phyloP scores from a whole-genome alignment of 92 coral and sea anemone species.

The Palythoa caribaeorum region DNA sequence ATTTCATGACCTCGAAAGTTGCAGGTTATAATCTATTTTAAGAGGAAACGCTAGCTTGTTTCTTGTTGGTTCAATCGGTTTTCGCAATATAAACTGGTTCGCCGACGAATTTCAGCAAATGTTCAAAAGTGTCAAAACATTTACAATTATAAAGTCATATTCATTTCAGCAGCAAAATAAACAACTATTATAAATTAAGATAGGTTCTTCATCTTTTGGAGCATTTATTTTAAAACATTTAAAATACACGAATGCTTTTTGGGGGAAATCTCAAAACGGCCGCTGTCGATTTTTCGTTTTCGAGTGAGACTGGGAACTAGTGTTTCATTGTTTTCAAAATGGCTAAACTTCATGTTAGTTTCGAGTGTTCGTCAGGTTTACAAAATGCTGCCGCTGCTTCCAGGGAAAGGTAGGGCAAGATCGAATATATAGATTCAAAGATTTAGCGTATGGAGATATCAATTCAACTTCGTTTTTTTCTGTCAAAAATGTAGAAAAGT shows the following conservation, averaged over 20 bases:
- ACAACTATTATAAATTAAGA: not conserved
- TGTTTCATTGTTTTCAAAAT: slow-evolving; percentile 74
- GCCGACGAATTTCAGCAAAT: not conserved
- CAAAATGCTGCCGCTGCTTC: slow-evolving; percentile 65
- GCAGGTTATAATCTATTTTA: not conserved
- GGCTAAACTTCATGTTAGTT: slow-evolving; percentile 79
- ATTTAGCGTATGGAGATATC: not conserved
- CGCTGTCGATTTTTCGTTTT: no score
- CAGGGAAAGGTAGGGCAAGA: slow-evolving; percentile 72
- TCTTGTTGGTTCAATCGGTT: not conserved
- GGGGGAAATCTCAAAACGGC: not conserved
- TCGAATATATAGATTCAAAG: not conserved
- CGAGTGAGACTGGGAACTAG: slow-evolving; percentile 58
- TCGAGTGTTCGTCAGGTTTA: slow-evolving; percentile 77
- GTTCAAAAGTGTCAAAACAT: not conserved
- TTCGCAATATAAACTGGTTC: not conserved
- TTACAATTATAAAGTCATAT: not conserved
- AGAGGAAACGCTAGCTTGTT: not conserved
- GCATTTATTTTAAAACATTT: not conserved
- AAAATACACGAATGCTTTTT: not conserved
- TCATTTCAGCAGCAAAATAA: not conserved
- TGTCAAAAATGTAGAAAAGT: not conserved
- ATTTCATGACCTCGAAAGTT: not conserved
- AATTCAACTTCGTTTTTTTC: not conserved
- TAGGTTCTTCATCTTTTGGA: not conserved